phyloP scores from a whole-genome alignment of 2,797 vertebrate species.

The Cyclura pinguis region DNA sequence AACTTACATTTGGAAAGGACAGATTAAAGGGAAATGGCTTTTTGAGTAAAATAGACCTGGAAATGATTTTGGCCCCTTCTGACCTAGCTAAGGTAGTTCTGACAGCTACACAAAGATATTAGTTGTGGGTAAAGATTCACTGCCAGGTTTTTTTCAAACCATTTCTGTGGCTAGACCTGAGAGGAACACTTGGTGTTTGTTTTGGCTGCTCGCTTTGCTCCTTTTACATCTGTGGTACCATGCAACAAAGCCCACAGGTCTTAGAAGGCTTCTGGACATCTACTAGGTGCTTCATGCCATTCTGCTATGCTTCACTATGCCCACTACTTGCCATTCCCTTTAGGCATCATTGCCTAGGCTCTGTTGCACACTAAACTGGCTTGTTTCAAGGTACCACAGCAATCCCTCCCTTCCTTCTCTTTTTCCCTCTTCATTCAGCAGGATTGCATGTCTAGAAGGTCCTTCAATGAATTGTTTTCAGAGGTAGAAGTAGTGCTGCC shows the following conservation, averaged over 20 bases:
- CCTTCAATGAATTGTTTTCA: not conserved
- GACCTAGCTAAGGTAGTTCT: slow-evolving; percentile 72
- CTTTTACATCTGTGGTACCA: slow-evolving; percentile 30
- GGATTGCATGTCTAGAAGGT: not conserved
- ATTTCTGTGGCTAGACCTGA: slow-evolving; percentile 49
- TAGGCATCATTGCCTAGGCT: too few relatives aligned
- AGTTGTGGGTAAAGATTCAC: slow-evolving; percentile 60
- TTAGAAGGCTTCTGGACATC: too few relatives aligned
- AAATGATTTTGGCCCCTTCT: slow-evolving; percentile 76
- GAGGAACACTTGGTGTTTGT: not conserved
- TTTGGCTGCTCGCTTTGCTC: slow-evolving; percentile 41
- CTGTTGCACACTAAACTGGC: not conserved
- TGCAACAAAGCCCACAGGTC: not conserved
- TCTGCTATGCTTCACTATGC: not conserved
- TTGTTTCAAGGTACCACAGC: not conserved
- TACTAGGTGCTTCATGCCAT: too few relatives aligned
- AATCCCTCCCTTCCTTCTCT: not conserved
- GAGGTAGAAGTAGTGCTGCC: not conserved
- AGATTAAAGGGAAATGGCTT: slow-evolving; percentile 76
- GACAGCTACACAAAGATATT: slow-evolving; percentile 57
- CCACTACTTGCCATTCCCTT: too few relatives aligned
- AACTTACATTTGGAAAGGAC: slow-evolving; percentile 76
- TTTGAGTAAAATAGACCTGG: slow-evolving; percentile 74
- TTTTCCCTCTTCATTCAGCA: not conserved
- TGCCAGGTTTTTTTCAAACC: slow-evolving; percentile 47